Evolutionary conservation across 2,113 vertebrate species (phyloP).

Genomic region (Nerophis ophidion): DNA sequence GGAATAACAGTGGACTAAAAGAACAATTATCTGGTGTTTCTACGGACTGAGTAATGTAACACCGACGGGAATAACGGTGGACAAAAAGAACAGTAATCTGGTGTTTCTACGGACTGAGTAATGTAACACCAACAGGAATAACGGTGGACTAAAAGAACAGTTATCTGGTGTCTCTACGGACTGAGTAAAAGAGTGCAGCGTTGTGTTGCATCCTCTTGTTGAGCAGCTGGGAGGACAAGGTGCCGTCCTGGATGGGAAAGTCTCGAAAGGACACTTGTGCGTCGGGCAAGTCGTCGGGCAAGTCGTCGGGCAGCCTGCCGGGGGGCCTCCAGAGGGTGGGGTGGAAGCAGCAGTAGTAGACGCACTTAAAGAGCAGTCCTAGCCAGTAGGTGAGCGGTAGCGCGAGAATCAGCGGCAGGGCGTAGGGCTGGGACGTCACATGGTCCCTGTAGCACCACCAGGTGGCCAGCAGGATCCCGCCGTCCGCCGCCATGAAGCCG

Average conservation of each 20-base stretch:
- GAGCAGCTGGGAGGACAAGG: slow-evolving; percentile 10
- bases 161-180: background rate
- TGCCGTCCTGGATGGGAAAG: slow-evolving; percentile 35
- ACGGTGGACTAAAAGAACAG: background rate
- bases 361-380: slow-evolving; percentile 73
- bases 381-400: slow-evolving; percentile 67
- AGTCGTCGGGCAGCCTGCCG: background rate
- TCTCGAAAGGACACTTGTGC: slow-evolving; percentile 23
- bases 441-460: slow-evolving; percentile 68
- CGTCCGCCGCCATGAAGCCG: slow-evolving; percentile 75
- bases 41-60: slow-evolving; percentile 22
- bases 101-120: slow-evolving; percentile 19
- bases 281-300: slow-evolving; percentile 53
- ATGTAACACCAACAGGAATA: too few relatives aligned
- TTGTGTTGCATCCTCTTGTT: slow-evolving; percentile 69
- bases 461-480: slow-evolving; percentile 62
- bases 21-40: background rate
- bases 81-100: background rate
- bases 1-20: background rate
- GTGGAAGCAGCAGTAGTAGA: slow-evolving; percentile 85
- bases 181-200: slow-evolving; percentile 55
- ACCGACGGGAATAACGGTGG: too few relatives aligned
- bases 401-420: slow-evolving; percentile 20
- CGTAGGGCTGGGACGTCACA: slow-evolving; percentile 35
- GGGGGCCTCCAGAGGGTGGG: slow-evolving; percentile 60